phyloP scores from a whole-genome alignment of 2,797 vertebrate genomes.

The Lates japonicus region DNA sequence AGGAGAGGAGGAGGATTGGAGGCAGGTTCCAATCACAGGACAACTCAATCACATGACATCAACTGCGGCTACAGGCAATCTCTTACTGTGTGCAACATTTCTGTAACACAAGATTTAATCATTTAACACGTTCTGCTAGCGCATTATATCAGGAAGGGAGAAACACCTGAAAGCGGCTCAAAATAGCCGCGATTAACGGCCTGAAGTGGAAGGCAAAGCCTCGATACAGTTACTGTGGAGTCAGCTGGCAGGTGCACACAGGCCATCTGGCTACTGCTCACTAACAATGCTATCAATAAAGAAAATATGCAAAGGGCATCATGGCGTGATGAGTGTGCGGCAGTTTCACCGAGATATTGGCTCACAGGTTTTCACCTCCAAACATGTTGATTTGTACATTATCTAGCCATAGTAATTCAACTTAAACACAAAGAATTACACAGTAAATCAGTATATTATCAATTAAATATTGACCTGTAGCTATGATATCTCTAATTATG shows the following conservation, averaged over 20 bases:
- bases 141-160: slow-evolving; percentile 43
- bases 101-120: slow-evolving; percentile 67
- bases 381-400: neutral
- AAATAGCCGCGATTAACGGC: slow-evolving; percentile 69
- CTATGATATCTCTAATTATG: no score
- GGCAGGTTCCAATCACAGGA: slow-evolving; percentile 71
- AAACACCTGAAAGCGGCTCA: slow-evolving; percentile 57
- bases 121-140: slow-evolving; percentile 50
- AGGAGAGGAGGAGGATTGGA: neutral
- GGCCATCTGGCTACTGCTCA: slow-evolving; percentile 69
- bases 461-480: no score
- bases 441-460: neutral
- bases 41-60: slow-evolving; percentile 73
- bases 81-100: slow-evolving; percentile 54
- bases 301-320: slow-evolving; percentile 56
- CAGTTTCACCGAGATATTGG: slow-evolving; percentile 44
- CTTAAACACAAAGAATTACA: neutral
- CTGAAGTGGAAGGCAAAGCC: slow-evolving; percentile 54
- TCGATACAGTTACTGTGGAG: slow-evolving; percentile 68
- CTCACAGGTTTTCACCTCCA: slow-evolving; percentile 3
- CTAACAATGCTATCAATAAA: slow-evolving; percentile 40
- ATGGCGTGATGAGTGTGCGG: slow-evolving; percentile 49
- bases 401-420: neutral
- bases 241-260: slow-evolving; percentile 69
- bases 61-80: slow-evolving; percentile 58